Percentiles rank a stretch among this genome's conserved stretches.
Conservation (phyloP, 2,888 invertebrate genomes). For the Tiliacea citrago region DNA sequence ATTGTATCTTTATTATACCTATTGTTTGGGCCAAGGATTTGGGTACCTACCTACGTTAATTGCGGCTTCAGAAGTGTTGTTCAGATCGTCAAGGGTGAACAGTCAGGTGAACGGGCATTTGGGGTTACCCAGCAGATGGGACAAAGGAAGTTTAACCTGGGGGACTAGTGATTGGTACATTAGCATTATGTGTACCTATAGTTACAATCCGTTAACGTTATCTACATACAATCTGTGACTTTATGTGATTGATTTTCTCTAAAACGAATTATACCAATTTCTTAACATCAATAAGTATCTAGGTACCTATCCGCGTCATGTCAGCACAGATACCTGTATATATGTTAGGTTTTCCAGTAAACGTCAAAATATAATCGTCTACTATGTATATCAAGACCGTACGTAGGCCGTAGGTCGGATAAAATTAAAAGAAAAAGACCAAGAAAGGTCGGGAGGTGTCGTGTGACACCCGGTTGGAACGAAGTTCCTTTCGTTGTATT, state of each 20-base stretch:
- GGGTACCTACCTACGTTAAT: not conserved
- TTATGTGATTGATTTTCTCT: not conserved
- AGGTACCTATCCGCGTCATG: no score
- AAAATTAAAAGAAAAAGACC: no score
- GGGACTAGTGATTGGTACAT: not conserved
- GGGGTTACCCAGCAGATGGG: no score
- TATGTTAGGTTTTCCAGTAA: no score
- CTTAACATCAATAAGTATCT: not conserved
- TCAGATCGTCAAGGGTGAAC: not conserved
- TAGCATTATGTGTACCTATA: not conserved
- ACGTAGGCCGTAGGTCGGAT: no score
- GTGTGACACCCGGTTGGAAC: no score
- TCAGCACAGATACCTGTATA: no score
- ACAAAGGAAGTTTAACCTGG: not conserved
- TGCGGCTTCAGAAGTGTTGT: not conserved
- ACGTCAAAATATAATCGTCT: no score
- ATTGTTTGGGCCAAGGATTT: not conserved
- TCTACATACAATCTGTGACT: not conserved
- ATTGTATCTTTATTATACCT: not conserved
- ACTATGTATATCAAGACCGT: no score
- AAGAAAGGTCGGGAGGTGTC: no score
- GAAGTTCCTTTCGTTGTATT: no score
- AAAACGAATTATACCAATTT: not conserved
- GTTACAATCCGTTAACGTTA: not conserved
- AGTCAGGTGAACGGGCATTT: not conserved